A percentile compares a stretch with the other conserved stretches of the same genome.
Evolutionary conservation across 2,113 vertebrate species (phyloP).

Genomic region (Podocnemis expansa): DNA sequence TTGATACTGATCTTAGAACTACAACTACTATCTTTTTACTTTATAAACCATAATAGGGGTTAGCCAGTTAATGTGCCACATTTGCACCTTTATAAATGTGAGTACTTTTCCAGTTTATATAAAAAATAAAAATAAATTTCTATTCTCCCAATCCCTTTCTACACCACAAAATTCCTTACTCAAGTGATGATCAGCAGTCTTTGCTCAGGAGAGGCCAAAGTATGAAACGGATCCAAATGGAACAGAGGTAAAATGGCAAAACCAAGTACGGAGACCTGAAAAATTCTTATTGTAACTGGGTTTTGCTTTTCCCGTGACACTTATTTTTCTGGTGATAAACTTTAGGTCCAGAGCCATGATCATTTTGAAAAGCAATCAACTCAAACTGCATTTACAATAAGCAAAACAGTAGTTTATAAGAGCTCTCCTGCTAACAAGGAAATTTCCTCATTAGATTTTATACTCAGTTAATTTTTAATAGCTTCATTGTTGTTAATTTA

Average conservation of each 20-base stretch:
- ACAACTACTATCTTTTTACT: background rate
- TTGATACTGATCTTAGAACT: background rate
- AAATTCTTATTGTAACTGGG: background rate
- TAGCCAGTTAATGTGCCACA: slow-evolving; percentile 2
- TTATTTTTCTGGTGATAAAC: background rate
- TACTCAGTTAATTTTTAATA: background rate
- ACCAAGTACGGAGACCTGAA: background rate
- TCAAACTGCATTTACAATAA: background rate
- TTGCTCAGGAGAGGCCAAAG: background rate
- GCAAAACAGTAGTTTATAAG: background rate
- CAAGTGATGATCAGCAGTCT: slow-evolving; percentile 14
- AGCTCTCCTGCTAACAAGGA: background rate
- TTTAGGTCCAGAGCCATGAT: background rate
- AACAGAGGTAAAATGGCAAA: background rate
- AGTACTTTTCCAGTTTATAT: background rate
- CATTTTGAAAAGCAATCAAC: background rate
- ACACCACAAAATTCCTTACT: background rate
- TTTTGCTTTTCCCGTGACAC: background rate
- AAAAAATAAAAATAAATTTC: slow-evolving; percentile 7
- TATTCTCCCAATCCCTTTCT: background rate
- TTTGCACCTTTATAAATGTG: background rate
- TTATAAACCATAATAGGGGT: background rate
- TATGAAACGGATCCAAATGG: background rate
- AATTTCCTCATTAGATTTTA: background rate
- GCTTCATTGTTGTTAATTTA: background rate